Conservation (phyloP, 1,140 invertebrate species). For the Cyclina sinensis region DNA sequence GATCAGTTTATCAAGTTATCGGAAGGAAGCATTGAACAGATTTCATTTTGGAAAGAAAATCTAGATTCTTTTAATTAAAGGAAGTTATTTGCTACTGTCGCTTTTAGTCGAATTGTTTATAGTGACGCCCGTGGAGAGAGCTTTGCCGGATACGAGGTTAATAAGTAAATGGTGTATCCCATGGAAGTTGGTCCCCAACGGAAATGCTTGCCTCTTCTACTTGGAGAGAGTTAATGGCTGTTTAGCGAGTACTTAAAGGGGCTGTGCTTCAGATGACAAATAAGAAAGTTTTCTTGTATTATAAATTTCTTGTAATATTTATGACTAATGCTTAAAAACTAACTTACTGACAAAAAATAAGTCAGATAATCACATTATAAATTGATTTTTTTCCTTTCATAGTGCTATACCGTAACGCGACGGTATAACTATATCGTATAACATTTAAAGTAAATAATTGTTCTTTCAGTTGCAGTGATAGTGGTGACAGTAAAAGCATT, state of each 20-base stretch:
- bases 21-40: neutral
- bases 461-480: no score
- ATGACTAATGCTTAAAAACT: no score
- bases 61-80: neutral
- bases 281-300: no score
- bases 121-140: slow-evolving; percentile 12
- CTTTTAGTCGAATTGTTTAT: slow-evolving; percentile 13
- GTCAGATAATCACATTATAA: no score
- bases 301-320: no score
- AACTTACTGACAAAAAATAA: no score
- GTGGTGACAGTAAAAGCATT: no score
- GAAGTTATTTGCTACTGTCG: neutral
- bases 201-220: slow-evolving; percentile 31
- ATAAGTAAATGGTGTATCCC: slow-evolving; percentile 9
- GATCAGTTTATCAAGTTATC: neutral
- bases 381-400: no score
- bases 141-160: slow-evolving; percentile 27
- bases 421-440: no score
- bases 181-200: neutral
- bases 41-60: slow-evolving; percentile 11
- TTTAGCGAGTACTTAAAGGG: slow-evolving; percentile 40
- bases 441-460: no score
- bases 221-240: slow-evolving; percentile 39
- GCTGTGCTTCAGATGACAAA: no score
- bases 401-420: no score